Evolutionary conservation across 2,113 vertebrate genomes (phyloP).

Genomic region (Serilophus lunatus): DNA sequence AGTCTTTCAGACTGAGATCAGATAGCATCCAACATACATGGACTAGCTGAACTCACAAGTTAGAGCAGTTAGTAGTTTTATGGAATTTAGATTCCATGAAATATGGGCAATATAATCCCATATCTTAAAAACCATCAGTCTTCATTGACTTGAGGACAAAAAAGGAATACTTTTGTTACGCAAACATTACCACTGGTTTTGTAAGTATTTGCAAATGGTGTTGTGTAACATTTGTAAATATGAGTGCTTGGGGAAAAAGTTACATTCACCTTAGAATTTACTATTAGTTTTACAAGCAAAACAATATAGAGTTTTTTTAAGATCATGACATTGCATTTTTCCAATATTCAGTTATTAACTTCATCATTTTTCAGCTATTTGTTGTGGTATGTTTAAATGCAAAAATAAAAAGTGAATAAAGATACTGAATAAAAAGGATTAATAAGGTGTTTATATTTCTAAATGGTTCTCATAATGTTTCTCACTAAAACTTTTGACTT

Average conservation of each 20-base stretch:
- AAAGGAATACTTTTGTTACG: neutral
- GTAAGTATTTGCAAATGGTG: neutral
- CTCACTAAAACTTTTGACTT: neutral
- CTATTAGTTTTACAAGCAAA: neutral
- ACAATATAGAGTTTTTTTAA: neutral
- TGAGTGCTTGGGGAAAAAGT: neutral
- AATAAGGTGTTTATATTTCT: neutral
- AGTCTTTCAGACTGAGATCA: neutral
- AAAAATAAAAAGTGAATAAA: neutral
- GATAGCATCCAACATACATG: neutral
- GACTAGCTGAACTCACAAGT: neutral
- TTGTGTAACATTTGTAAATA: neutral
- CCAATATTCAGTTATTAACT: neutral
- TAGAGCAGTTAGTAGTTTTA: neutral
- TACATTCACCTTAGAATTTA: neutral
- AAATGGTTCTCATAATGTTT: neutral
- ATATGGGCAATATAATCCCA: neutral
- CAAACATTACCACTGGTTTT: neutral
- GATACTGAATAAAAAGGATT: neutral
- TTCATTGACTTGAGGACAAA: neutral
- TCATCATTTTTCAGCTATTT: neutral
- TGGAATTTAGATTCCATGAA: neutral
- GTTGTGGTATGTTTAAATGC: neutral
- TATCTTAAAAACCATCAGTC: neutral
- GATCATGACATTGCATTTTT: neutral